Evolutionary conservation across 2,113 vertebrate species (phyloP).

Genomic region (Panthera tigris): DNA sequence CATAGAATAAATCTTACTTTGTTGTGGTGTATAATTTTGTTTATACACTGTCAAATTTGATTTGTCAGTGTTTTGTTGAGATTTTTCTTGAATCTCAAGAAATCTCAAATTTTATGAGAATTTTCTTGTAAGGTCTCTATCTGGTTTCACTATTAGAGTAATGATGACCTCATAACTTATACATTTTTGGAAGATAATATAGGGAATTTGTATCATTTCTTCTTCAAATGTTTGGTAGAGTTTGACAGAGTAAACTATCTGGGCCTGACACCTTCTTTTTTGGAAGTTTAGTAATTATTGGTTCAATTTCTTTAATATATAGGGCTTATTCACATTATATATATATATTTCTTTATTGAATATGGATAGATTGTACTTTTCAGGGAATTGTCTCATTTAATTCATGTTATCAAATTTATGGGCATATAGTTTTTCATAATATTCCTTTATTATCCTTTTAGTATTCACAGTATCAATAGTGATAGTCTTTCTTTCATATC

Average conservation of each 20-base stretch:
- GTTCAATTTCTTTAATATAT: neutral
- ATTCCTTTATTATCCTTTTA: neutral
- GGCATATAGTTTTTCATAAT: neutral
- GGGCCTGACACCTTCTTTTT: neutral
- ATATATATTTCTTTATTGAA: neutral
- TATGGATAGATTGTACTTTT: neutral
- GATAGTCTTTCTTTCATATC: neutral
- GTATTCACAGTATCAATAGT: neutral
- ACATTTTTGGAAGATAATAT: neutral
- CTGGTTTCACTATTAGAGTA: neutral
- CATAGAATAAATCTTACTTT: neutral
- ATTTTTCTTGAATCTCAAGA: neutral
- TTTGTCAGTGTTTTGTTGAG: neutral
- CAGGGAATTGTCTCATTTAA: neutral
- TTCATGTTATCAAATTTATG: neutral
- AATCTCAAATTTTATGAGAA: neutral
- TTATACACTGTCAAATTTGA: neutral
- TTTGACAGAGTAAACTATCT: neutral
- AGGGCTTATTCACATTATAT: neutral
- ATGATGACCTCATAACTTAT: neutral
- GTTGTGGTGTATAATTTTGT: neutral
- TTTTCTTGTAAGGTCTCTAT: neutral
- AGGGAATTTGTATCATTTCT: neutral
- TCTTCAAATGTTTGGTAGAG: neutral
- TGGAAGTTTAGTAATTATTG: neutral